Conservation (phyloP, 2,888 invertebrate species). For the Acrocera orbiculus region DNA sequence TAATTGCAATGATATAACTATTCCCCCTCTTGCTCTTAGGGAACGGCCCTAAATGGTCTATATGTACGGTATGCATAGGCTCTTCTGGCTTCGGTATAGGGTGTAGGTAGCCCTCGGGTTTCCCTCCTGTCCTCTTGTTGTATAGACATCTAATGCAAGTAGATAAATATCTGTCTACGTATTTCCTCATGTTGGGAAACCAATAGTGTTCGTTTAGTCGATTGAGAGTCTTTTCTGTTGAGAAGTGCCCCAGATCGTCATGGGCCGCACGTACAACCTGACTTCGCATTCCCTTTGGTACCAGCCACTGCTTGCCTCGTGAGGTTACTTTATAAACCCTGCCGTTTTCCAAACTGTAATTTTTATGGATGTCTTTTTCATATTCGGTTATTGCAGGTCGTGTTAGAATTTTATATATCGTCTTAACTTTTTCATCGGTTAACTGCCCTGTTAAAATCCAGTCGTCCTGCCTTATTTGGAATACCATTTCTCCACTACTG, state of each 20-base stretch:
- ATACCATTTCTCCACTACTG: no score
- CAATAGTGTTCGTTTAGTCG: constrained; percentile 20
- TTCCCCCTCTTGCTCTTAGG: no score
- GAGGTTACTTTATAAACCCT: no score
- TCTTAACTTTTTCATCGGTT: no score
- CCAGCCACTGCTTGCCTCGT: no score
- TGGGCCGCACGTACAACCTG: constrained; percentile 9
- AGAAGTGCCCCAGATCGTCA: constrained; percentile 10
- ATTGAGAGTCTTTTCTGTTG: constrained; percentile 13
- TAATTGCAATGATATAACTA: no score
- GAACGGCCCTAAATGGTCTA: not conserved
- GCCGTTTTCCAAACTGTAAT: no score
- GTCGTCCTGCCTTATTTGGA: no score
- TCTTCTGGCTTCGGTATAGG: not conserved
- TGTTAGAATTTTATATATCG: no score
- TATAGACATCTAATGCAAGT: constrained; percentile 18
- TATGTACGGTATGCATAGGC: not conserved
- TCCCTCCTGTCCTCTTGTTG: constrained; percentile 16
- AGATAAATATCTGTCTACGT: constrained; percentile 22
- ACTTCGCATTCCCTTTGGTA: constrained; percentile 7
- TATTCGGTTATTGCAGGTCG: no score
- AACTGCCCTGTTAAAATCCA: no score
- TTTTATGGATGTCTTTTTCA: no score
- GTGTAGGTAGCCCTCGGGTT: constrained; percentile 17
- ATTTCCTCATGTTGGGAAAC: constrained; percentile 23